Evolutionary conservation across 2,113 vertebrate genomes (phyloP), one percentile per base, ranked within the genome.

Genomic region (Meriones unguiculatus): DNA sequence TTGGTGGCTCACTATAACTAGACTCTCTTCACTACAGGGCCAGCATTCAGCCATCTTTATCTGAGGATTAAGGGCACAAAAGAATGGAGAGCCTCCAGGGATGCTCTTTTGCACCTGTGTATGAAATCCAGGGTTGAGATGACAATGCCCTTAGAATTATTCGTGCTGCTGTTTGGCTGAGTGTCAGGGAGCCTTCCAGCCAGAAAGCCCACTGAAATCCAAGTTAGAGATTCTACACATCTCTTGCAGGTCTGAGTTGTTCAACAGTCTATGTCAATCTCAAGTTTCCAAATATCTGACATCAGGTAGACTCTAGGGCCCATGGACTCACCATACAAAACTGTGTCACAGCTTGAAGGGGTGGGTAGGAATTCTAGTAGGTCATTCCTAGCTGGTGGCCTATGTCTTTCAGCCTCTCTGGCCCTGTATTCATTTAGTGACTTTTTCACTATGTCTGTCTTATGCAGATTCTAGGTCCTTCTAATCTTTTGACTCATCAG

Each of bases 391-490:
- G 62, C 57, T 67, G 20, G 38, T 76, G 78, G 15, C 72, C 77
- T 28, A 38, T 5, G 50, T 73, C 38, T 38, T 5, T 41, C 2
- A 64, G 35, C 67, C n/a, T 76, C 17, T 65, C 30, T 41, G 76
- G 12, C 52, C 9, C 17, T 22, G 50, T 20, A 90, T 41, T n/a
- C 28, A 0, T 59, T 38, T 69, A 46, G 3, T 90, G 54, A 82
- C 89, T 9, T 96, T 90, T 24, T 64, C 59, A n/a, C 35, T 78
- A 14, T 70, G 52, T 94, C 73, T 85, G 30, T 85, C 64, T n/a
- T 38, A 1, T 64, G 59, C 52, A 50, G 89, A 67, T 15, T 95
- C 69, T 59, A 30, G n/a, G 28, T 81, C 35, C 84, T 69, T 28
- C 50, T 59, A 62, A 32, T 91, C 82, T 90, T 46, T 57, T 67